Percentiles rank a stretch among this genome's conserved stretches.
These are phyloP conservation scores for Pedionomus torquatus DNA, from an alignment of 2,113 vertebrate genomes.

Conservation along the genomic window DNA sequence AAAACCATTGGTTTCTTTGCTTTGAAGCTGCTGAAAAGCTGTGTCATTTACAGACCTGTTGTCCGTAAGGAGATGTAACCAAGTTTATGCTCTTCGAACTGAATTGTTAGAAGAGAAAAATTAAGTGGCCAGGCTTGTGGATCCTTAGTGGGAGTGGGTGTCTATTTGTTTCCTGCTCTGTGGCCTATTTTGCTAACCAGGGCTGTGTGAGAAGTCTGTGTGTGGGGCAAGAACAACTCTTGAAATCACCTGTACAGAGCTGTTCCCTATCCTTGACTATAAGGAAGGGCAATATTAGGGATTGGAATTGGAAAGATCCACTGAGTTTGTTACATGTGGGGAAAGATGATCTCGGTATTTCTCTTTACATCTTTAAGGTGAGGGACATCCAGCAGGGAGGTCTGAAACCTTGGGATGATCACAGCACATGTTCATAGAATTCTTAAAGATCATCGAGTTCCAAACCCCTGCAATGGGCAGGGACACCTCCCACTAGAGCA, in stretches of 20 bases:
- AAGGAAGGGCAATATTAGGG: not conserved
- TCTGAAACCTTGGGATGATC: not conserved
- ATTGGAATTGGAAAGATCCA: not conserved
- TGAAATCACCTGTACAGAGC: not conserved
- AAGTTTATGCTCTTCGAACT: not conserved
- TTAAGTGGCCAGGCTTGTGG: accelerated
- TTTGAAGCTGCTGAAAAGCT: not conserved
- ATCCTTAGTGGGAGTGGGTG: not conserved
- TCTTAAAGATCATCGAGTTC: no score
- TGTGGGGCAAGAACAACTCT: not conserved
- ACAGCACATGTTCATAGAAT: not conserved
- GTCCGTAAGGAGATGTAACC: not conserved
- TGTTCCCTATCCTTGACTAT: not conserved
- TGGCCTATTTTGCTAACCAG: not conserved
- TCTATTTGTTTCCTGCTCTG: not conserved
- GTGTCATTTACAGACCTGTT: not conserved
- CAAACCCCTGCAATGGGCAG: no score
- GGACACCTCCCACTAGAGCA: no score
- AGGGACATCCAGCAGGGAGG: not conserved
- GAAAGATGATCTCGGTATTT: not conserved
- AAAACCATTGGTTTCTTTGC: not conserved
- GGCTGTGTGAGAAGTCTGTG: not conserved
- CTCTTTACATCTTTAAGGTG: not conserved
- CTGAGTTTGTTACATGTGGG: not conserved
- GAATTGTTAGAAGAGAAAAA: not conserved